Evolutionary conservation across 1,140 invertebrate species (phyloP).

Genomic region (Metopolophium dirhodum): DNA sequence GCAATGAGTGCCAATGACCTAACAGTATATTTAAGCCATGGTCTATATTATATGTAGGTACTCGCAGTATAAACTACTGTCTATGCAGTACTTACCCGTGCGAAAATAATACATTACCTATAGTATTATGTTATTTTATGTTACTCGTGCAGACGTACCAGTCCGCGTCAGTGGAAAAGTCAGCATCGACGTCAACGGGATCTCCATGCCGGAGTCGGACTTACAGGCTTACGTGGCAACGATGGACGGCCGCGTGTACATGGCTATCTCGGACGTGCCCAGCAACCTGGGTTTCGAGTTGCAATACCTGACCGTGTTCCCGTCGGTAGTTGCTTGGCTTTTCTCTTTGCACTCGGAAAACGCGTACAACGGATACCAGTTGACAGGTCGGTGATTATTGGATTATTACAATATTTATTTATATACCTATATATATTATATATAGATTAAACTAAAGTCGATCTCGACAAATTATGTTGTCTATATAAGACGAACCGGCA

Average conservation of each 20-base stretch:
- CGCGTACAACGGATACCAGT: constrained; percentile 84
- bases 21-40: too few species aligned
- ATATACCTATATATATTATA: too few species aligned
- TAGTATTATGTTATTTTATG: not conserved
- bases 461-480: too few species aligned
- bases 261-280: constrained; percentile 83
- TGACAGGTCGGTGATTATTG: constrained; percentile 68
- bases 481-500: too few species aligned
- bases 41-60: too few species aligned
- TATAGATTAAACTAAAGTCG: too few species aligned
- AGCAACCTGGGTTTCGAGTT: constrained; percentile 76
- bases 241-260: constrained; percentile 86
- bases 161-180: constrained; percentile 86
- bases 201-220: constrained; percentile 77
- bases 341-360: constrained; percentile 81
- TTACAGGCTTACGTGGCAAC: constrained; percentile 92
- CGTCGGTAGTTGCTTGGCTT: constrained; percentile 86
- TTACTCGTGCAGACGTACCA: constrained; percentile 69
- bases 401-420: too few species aligned
- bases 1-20: too few species aligned
- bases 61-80: too few species aligned
- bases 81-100: too few species aligned
- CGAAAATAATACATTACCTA: not conserved
- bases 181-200: constrained; percentile 78
- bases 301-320: constrained; percentile 80